A percentile compares a stretch with the other conserved stretches of the same genome.
These are phyloP conservation scores for Pimephales promelas DNA, from an alignment of 2,113 vertebrate species.

Conservation along the genomic window DNA sequence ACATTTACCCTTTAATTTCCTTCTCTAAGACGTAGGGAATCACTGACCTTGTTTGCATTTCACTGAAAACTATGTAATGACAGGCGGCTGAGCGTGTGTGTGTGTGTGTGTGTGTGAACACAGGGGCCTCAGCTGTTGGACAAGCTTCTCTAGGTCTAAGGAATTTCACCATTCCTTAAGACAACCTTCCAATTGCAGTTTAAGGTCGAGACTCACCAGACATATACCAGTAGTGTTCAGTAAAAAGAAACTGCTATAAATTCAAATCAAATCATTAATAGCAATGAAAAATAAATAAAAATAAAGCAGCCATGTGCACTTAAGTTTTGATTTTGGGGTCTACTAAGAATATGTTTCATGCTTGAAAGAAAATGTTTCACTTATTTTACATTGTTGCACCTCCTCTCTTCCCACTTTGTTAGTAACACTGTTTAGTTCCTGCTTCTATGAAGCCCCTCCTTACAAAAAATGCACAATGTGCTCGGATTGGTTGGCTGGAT, in stretches of 20 bases:
- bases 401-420: too few relatives aligned
- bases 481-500: too few relatives aligned
- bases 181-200: not conserved
- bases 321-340: too few relatives aligned
- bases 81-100: not conserved
- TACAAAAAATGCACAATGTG: too few relatives aligned
- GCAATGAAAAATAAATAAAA: not conserved
- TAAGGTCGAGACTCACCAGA: not conserved
- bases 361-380: too few relatives aligned
- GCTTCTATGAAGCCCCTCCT: too few relatives aligned
- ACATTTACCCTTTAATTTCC: conserved; percentile 16
- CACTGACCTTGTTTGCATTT: conserved; percentile 17
- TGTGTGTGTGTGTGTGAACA: not conserved
- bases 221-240: not conserved
- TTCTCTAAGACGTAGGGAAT: not conserved
- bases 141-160: not conserved
- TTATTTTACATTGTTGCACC: too few relatives aligned
- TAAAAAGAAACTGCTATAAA: not conserved
- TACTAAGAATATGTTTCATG: too few relatives aligned
- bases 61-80: not conserved
- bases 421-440: too few relatives aligned
- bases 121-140: not conserved
- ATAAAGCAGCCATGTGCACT: too few relatives aligned
- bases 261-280: not conserved
- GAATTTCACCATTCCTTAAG: conserved; percentile 13